These are phyloP conservation scores for Eulithis prunata DNA, from an alignment of 2,888 invertebrate genomes.

Conservation along the genomic window DNA sequence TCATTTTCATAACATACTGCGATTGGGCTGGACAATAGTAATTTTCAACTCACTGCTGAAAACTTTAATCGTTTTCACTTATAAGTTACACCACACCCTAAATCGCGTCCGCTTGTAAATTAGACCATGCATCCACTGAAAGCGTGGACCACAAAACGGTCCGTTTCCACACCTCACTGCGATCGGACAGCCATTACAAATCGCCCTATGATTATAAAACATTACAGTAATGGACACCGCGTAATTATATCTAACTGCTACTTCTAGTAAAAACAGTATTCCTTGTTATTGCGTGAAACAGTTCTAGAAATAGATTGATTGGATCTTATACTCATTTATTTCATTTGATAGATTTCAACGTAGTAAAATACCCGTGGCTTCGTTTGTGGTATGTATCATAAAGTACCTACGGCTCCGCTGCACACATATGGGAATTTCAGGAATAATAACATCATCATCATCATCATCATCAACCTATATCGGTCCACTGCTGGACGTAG, in stretches of 20 bases:
- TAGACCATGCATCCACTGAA: slow-evolving; percentile 53
- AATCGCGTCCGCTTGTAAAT: slow-evolving; percentile 36
- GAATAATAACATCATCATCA: no score
- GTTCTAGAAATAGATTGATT: slow-evolving; percentile 47
- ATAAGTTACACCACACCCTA: slow-evolving; percentile 6
- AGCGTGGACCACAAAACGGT: slow-evolving; percentile 73
- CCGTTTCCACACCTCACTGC: slow-evolving; percentile 80
- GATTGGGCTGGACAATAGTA: no score
- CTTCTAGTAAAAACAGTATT: slow-evolving; percentile 58
- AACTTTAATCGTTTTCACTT: slow-evolving; percentile 30
- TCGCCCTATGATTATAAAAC: slow-evolving; percentile 75
- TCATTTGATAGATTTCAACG: not conserved
- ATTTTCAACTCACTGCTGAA: no score
- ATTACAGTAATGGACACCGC: slow-evolving; percentile 75
- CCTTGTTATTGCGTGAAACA: slow-evolving; percentile 31
- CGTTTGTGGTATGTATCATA: no score
- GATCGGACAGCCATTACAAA: slow-evolving; percentile 73
- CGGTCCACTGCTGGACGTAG: no score
- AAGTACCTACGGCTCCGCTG: no score
- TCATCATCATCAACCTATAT: no score
- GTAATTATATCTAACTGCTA: slow-evolving; percentile 70
- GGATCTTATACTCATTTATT: slow-evolving; percentile 32
- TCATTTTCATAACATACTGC: no score
- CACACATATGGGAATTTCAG: no score
- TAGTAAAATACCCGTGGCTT: no score